Base-by-base conservation (phyloP, 2,888 invertebrate genomes). In the Netelia melanura region DNA sequence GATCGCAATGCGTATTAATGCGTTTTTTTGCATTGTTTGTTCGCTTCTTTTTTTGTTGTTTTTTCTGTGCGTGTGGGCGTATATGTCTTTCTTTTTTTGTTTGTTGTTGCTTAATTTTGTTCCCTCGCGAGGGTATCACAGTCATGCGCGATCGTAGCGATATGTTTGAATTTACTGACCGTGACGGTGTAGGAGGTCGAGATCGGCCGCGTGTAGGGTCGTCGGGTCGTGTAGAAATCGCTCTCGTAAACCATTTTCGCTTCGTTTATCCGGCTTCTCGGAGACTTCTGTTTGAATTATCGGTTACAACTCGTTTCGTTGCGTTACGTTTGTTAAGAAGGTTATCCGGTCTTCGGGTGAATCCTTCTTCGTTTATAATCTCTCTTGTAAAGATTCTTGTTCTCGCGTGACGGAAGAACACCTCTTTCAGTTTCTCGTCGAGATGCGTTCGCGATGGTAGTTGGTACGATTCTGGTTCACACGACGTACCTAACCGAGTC, bases 211-310 rank as follows among this genome's bases (percentile, higher is more conserved):
- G 96, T 95, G 94, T 96, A 97, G 89, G 97, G 97, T 95, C 98
- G 96, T 95, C 98, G 97, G 94, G 97, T 97, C 93, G 98, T 97
- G 95, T 97, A 97, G 95, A 97, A 98, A 95, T 98, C 98, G 96
- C 97, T 97, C 95, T 97, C 97, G 97, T 98, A 98, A 95, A 98
- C 98, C 98, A 98, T 98, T 94, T 95, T 96, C 91, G 85, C 86
- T 93, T 87, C 94, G 94, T 92, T 94, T 85, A 83, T 86, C 84
- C 78, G 84, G 94, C 93, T 92, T 94, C 93, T 94, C 94, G 94
- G 94, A 94, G 94, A 17, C 56, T 17, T 44, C 43, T 38, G 6
- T 38, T 48, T 48, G 38, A 75, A 64, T 78, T 74, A 81, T 81
- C 68, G 80, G 81, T 25, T 72, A 64, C 23, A 76, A 76, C 62